A percentile compares a stretch with the other conserved stretches of the same genome.
These are phyloP conservation scores for Carcharodon carcharias DNA, from an alignment of 2,797 vertebrate genomes.

Conservation along the genomic window DNA sequence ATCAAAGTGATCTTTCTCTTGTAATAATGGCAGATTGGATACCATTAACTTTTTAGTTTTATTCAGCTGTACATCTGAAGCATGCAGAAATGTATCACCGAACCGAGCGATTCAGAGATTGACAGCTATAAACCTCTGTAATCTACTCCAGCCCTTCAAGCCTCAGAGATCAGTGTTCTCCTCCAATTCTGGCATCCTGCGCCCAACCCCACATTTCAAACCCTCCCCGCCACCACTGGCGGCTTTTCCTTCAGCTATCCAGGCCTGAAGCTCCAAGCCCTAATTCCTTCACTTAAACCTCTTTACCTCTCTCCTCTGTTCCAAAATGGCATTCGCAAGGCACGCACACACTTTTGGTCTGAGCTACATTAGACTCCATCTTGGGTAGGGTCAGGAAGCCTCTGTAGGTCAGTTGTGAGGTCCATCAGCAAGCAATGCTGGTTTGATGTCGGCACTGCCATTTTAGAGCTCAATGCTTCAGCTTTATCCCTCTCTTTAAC, in stretches of 20 bases:
- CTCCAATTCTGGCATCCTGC: not conserved
- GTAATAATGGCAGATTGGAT: not conserved
- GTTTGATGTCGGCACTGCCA: too few relatives aligned
- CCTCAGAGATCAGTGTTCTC: not conserved
- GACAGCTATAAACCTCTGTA: not conserved
- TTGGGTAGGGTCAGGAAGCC: too few relatives aligned
- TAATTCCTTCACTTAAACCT: not conserved
- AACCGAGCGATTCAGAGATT: not conserved
- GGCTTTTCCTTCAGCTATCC: not conserved
- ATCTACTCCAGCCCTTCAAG: not conserved
- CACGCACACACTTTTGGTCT: too few relatives aligned
- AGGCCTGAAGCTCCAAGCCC: not conserved
- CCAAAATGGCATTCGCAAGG: too few relatives aligned
- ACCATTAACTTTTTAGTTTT: not conserved
- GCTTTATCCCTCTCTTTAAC: too few relatives aligned
- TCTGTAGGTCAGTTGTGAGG: too few relatives aligned
- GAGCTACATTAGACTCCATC: too few relatives aligned
- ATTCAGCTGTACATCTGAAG: not conserved
- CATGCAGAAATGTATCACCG: not conserved
- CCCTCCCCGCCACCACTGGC: not conserved
- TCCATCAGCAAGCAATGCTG: too few relatives aligned
- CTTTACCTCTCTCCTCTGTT: not conserved
- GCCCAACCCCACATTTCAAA: not conserved
- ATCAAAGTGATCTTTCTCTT: not conserved
- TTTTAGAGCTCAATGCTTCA: too few relatives aligned